Evolutionary conservation across 2,797 vertebrate species (phyloP).

Genomic region (Peromyscus aztecus): DNA sequence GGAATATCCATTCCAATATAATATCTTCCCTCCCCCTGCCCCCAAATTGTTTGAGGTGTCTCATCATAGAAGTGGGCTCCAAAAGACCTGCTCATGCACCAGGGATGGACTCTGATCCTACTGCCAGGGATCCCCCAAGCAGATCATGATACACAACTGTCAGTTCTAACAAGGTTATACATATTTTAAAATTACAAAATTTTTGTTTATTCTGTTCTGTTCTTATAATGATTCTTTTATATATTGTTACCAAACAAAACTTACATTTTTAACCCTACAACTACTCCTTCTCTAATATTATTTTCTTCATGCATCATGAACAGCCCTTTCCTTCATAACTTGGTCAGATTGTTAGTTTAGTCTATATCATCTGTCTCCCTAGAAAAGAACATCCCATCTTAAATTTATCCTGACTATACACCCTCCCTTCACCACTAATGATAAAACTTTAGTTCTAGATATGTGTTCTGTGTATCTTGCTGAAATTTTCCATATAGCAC

Average conservation of each 20-base stretch:
- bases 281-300: neutral
- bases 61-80: no score
- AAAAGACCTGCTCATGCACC: no score
- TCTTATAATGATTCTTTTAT: neutral
- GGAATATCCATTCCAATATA: no score
- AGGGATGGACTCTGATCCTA: no score
- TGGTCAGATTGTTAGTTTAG: no score
- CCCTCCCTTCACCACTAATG: neutral
- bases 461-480: neutral
- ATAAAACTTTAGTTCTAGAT: neutral
- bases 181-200: neutral
- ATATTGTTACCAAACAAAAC: neutral
- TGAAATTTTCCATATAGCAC: neutral
- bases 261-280: neutral
- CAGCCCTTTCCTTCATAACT: no score
- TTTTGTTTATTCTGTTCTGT: neutral
- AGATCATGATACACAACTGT: neutral
- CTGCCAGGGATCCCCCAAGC: no score
- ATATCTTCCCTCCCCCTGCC: no score
- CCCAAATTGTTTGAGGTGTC: no score
- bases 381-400: neutral
- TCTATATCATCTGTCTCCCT: neutral
- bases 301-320: neutral
- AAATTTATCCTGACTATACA: neutral
- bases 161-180: neutral